Evolutionary conservation across 2,888 invertebrate species (phyloP).

Genomic region (Amphipyra berbera): DNA sequence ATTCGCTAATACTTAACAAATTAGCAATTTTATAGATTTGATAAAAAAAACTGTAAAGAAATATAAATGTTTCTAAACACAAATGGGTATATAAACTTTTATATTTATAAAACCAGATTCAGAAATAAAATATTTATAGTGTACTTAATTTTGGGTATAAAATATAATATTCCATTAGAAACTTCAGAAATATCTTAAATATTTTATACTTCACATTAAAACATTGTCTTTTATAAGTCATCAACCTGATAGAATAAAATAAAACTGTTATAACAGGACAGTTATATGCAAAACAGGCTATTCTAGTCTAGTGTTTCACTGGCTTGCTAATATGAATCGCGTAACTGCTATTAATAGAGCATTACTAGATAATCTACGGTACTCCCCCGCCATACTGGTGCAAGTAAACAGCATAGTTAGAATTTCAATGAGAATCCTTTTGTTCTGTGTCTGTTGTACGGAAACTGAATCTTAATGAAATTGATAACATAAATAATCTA

Average conservation of each 20-base stretch:
- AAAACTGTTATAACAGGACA: conserved; percentile 30
- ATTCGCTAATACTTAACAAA: no score
- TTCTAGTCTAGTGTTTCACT: conserved; percentile 16
- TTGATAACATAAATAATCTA: no score
- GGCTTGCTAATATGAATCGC: conserved; percentile 19
- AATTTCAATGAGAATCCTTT: conserved; percentile 38
- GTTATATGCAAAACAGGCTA: conserved; percentile 36
- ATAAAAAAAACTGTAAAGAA: no score
- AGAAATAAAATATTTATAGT: conserved; percentile 19
- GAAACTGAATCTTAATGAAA: not conserved
- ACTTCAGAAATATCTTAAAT: conserved; percentile 23
- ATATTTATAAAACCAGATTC: conserved; percentile 9
- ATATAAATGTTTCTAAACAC: no score
- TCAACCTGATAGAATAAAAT: conserved; percentile 27
- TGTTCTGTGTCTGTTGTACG: not conserved
- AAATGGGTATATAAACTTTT: not conserved
- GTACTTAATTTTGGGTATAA: conserved; percentile 8
- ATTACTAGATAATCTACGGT: conserved; percentile 28
- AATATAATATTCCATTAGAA: conserved; percentile 21
- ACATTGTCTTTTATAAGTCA: conserved; percentile 30
- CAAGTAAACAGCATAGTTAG: conserved; percentile 19
- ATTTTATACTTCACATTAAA: conserved; percentile 27
- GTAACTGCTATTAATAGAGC: conserved; percentile 34
- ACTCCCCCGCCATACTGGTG: conserved; percentile 22
- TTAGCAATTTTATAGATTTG: no score